Conservation (phyloP, 2,888 invertebrate species). For the Alitta virens region DNA sequence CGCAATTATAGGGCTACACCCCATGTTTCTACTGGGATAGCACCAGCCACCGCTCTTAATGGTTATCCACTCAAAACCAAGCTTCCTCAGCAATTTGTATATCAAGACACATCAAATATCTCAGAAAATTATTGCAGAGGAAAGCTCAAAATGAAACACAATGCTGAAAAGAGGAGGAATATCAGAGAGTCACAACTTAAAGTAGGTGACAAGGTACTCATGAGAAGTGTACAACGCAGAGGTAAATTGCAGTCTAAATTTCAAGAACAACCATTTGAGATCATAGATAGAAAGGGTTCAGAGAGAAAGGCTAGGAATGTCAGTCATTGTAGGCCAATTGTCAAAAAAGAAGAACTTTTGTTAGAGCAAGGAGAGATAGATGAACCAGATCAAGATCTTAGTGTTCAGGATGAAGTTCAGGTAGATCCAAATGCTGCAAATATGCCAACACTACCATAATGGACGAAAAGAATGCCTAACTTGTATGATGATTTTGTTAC, state of each 20-base stretch:
- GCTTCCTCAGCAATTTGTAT: background rate
- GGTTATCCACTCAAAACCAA: background rate
- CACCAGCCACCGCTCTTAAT: background rate
- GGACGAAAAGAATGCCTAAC: too few relatives aligned
- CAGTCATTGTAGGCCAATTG: background rate
- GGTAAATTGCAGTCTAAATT: background rate
- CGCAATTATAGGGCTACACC: conserved; percentile 10
- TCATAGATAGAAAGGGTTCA: background rate
- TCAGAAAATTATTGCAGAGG: background rate
- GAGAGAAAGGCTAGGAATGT: background rate
- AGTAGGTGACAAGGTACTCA: background rate
- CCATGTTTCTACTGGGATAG: conserved; percentile 7
- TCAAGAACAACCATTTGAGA: background rate
- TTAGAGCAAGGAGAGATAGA: background rate
- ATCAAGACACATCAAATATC: background rate
- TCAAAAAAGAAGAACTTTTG: background rate
- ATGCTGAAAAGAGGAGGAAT: background rate
- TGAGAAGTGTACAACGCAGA: background rate
- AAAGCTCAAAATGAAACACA: background rate
- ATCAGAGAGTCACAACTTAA: background rate
- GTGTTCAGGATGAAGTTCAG: too few relatives aligned
- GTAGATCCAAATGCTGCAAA: too few relatives aligned
- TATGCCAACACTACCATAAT: too few relatives aligned
- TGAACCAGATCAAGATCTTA: too few relatives aligned
- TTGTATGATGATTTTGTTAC: too few relatives aligned